phyloP scores from a whole-genome alignment of 2,113 vertebrate species.

The Corythaixoides concolor region DNA sequence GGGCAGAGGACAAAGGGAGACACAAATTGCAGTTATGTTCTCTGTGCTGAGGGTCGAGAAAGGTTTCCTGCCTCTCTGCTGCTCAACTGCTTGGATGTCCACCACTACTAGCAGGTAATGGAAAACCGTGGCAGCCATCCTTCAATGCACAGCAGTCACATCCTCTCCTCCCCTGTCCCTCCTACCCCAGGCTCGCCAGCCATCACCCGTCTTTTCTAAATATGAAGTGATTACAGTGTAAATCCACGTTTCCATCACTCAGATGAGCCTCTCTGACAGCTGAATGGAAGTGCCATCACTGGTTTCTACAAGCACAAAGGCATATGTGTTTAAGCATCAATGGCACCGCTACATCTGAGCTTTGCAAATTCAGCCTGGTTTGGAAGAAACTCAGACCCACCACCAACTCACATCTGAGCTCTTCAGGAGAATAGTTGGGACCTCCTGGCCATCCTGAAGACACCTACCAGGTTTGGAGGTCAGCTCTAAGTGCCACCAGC shows the following conservation, averaged over 20 bases:
- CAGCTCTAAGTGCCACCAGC: background rate
- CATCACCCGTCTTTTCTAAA: background rate
- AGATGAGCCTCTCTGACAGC: background rate
- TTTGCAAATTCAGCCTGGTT: background rate
- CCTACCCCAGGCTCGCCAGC: background rate
- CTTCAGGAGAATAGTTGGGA: background rate
- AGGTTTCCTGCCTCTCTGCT: background rate
- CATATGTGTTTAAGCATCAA: background rate
- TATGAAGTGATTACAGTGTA: background rate
- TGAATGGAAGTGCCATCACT: background rate
- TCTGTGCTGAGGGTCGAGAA: background rate
- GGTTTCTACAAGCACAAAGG: background rate
- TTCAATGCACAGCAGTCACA: background rate
- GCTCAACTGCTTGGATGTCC: background rate
- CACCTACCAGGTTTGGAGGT: background rate
- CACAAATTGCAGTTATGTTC: background rate
- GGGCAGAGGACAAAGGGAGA: background rate
- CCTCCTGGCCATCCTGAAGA: background rate
- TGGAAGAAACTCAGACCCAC: background rate
- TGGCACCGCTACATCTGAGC: background rate
- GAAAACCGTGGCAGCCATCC: background rate
- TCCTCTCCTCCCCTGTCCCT: background rate
- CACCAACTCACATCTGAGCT: background rate
- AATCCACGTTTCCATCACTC: background rate
- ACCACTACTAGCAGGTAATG: background rate